Evolutionary conservation across 1,140 invertebrate genomes (phyloP), one percentile per base, ranked within the genome.

Genomic region (Aphis craccivora): DNA sequence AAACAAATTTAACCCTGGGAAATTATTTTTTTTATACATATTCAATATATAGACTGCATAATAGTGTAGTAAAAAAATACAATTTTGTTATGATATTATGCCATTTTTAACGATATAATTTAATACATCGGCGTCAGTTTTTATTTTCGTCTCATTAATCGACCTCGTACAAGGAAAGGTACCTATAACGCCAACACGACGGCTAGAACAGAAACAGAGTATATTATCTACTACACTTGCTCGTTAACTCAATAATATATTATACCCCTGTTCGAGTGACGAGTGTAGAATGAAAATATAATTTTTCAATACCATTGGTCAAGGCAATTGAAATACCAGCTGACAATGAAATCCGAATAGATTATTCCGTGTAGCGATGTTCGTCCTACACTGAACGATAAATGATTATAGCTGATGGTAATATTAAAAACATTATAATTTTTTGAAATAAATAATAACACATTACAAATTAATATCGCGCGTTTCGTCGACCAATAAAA

Each of bases 141-240:
- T 89, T 89, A 37, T 89, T 89, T 89, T 89, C 88, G 35, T 51
- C 51, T 25, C 35, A 89, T 89, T 53, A 55, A 30, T 35, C 88
- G 88, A 89, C 88, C 88, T 89, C 88, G 88, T 55, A 89, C 88
- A 89, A 89, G 88, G 88, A 89, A n/a, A 76, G 14, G 30, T 67
- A 76, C 30, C 4, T n/a, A 67, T 55, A 89, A 89, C 88, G 51
- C 88, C 88, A 55, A 89, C 88, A 89, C 88, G 51, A 23, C 14
- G n/a, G 45, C n/a, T 88, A 7, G 20, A 88, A 76, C 23, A 35
- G 88, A 89, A 89, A 55, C 35, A n/a, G 23, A 89, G 88, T 55
- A 76, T 76, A 76, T 76, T 76, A 76, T 18, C 45, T 88, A 48
- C 14, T n/a, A 11, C 40, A 53, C 48, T 48, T 51, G 45, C 87